Conservation (phyloP, 2,797 vertebrate genomes). For the Pachyuromys duprasi region DNA sequence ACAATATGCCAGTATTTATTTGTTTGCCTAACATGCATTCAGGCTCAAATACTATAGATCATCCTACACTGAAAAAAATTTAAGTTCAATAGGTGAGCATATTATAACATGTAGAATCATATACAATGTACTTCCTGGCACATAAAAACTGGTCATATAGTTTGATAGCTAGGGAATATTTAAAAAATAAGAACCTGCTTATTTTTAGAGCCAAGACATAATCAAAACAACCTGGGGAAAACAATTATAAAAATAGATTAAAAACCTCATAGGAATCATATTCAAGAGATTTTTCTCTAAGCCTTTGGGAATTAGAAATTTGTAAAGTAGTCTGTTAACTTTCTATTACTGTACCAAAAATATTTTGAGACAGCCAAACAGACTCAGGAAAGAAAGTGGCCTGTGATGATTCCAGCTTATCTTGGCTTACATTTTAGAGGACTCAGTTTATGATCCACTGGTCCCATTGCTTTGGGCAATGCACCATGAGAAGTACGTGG, state of each 20-base stretch:
- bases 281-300: neutral
- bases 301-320: neutral
- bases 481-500: neutral
- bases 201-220: neutral
- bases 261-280: neutral
- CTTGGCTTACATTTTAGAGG: neutral
- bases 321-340: neutral
- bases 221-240: neutral
- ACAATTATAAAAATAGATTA: neutral
- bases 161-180: neutral
- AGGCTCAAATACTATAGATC: neutral
- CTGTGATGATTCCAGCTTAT: neutral
- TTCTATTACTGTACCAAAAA: neutral
- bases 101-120: neutral
- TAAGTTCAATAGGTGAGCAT: neutral
- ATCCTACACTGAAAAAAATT: neutral
- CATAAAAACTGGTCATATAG: neutral
- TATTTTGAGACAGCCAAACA: neutral
- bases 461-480: neutral
- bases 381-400: neutral
- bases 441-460: neutral
- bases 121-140: neutral
- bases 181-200: neutral
- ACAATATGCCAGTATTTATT: neutral
- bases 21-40: conserved; percentile 16